phyloP scores from a whole-genome alignment of 2,113 vertebrate species.

The Eptesicus fuscus region DNA sequence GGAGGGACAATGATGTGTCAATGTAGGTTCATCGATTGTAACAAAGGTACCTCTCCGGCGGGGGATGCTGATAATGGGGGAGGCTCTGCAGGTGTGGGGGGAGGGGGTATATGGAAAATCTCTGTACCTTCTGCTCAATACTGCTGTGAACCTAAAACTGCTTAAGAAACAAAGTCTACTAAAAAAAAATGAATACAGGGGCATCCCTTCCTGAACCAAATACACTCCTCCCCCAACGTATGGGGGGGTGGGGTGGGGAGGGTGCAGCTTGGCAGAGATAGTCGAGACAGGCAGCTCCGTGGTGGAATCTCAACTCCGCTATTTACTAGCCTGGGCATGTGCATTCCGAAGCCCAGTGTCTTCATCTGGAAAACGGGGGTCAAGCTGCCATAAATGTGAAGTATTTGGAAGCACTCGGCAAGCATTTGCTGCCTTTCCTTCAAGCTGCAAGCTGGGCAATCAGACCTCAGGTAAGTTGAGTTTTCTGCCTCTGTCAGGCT shows the following conservation, averaged over 20 bases:
- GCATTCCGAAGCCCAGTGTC: not conserved
- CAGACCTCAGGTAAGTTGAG: not conserved
- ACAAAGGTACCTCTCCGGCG: not conserved
- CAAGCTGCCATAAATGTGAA: not conserved
- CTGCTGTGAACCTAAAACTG: not conserved
- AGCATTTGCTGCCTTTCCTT: not conserved
- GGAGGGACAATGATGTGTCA: not conserved
- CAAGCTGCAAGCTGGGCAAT: not conserved
- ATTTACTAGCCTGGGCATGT: not conserved
- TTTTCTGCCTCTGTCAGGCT: not conserved
- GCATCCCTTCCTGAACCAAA: not conserved
- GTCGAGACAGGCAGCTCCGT: not conserved
- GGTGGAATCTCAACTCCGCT: not conserved
- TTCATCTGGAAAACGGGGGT: not conserved
- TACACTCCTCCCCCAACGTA: too few species aligned
- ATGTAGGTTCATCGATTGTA: not conserved
- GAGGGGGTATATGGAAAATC: not conserved
- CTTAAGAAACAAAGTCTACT: not conserved
- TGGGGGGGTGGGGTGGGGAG: accelerated
- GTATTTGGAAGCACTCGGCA: not conserved
- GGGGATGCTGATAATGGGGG: not conserved
- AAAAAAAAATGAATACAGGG: not conserved
- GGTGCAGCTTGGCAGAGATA: not conserved
- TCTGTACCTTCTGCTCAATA: not conserved
- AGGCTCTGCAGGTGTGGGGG: not conserved